Percentiles rank a stretch among this genome's conserved stretches.
Conservation (phyloP, 2,888 invertebrate species). For the Scaptomyza flava region DNA sequence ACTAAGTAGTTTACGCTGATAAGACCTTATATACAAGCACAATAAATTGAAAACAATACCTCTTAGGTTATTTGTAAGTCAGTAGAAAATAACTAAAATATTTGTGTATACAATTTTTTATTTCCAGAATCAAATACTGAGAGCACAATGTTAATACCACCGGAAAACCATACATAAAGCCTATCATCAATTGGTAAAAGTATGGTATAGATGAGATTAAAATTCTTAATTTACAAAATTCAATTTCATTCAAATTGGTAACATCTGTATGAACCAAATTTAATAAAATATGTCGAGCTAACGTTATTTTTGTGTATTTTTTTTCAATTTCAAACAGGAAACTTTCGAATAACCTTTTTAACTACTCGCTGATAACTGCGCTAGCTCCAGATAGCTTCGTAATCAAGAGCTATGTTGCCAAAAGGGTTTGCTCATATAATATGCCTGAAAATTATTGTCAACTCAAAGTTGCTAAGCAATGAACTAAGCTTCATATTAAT, state of each 20-base stretch:
- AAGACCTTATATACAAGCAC: constrained; percentile 8
- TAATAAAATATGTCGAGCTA: background rate
- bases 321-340: background rate
- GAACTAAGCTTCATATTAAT: constrained; percentile 2
- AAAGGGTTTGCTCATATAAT: background rate
- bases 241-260: background rate
- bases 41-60: background rate
- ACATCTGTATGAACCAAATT: background rate
- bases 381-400: too few relatives aligned
- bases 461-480: background rate
- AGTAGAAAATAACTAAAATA: constrained; percentile 4
- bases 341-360: too few relatives aligned
- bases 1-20: constrained; percentile 26
- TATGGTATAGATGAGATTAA: too few relatives aligned
- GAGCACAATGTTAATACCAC: background rate
- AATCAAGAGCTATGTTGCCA: too few relatives aligned
- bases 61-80: constrained; percentile 40
- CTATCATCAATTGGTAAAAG: background rate
- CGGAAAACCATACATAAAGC: background rate
- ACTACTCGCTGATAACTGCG: too few relatives aligned
- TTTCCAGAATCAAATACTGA: constrained; percentile 21
- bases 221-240: background rate
- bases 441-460: constrained; percentile 18
- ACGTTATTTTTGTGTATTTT: background rate
- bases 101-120: background rate